Evolutionary conservation across 2,113 vertebrate genomes (phyloP).

Genomic region (Nymphicus hollandicus): DNA sequence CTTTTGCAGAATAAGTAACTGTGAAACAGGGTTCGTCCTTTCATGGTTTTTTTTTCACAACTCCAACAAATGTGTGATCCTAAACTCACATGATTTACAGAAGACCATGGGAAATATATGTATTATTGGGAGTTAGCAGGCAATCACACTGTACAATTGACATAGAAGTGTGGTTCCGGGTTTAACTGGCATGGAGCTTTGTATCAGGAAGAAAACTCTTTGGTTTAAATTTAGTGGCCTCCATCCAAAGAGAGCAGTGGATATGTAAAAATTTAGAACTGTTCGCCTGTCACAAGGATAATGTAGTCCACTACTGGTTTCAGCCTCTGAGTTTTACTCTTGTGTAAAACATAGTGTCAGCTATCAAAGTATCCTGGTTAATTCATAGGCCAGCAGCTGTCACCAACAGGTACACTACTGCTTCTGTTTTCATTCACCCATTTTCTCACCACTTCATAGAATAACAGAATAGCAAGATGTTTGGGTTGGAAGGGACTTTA

Average conservation of each 20-base stretch:
- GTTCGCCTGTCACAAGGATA: neutral
- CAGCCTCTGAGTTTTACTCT: neutral
- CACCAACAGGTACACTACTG: neutral
- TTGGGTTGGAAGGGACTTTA: neutral
- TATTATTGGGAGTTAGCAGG: neutral
- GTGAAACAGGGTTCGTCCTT: neutral
- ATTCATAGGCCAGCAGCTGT: neutral
- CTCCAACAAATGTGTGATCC: neutral
- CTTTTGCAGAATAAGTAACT: neutral
- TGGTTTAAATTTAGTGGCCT: neutral
- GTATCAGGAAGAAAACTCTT: neutral
- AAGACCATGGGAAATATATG: neutral
- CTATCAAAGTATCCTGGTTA: neutral
- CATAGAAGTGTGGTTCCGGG: neutral
- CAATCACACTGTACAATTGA: neutral
- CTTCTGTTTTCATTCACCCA: neutral
- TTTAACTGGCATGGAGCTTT: neutral
- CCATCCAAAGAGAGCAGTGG: neutral
- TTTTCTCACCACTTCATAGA: neutral
- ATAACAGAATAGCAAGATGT: neutral
- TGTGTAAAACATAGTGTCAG: accelerated
- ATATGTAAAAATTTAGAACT: neutral
- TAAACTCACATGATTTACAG: neutral
- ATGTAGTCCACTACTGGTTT: neutral
- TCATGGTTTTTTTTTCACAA: neutral